Percentiles rank a stretch among this genome's conserved stretches.
These are phyloP conservation scores for Pristionchus pacificus DNA, from an alignment of 1,140 invertebrate genomes.

Conservation along the genomic window DNA sequence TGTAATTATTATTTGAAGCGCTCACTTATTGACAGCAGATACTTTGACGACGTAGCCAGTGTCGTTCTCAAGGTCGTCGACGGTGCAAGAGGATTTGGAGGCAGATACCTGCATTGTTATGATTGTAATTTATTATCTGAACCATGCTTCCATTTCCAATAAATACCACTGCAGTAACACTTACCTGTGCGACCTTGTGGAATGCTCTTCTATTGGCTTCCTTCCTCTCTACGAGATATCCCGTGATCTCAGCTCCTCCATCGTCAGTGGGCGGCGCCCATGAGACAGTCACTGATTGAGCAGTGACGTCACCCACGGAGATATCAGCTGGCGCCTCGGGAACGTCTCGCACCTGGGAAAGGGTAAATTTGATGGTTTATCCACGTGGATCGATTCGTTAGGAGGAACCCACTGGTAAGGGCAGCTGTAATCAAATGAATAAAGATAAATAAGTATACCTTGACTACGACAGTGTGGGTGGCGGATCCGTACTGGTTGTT, in stretches of 20 bases:
- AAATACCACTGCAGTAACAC: neutral
- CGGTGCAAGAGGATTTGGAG: slow-evolving; percentile 31
- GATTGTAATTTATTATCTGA: neutral
- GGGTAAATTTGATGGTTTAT: no score
- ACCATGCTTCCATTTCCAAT: neutral
- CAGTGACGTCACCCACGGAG: slow-evolving; percentile 85
- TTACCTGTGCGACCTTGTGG: slow-evolving; percentile 43
- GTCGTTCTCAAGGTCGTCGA: slow-evolving; percentile 52
- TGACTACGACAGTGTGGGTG: slow-evolving; percentile 65
- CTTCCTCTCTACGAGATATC: slow-evolving; percentile 85
- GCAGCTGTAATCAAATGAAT: neutral
- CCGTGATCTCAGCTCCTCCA: slow-evolving; percentile 86
- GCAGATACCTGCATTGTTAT: slow-evolving; percentile 31
- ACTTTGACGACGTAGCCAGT: slow-evolving; percentile 48
- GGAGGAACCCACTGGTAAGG: neutral
- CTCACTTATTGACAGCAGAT: slow-evolving; percentile 53
- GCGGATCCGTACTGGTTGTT: slow-evolving; percentile 90
- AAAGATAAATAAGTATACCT: slow-evolving; percentile 51
- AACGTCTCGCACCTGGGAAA: slow-evolving; percentile 68
- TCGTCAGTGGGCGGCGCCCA: slow-evolving; percentile 87
- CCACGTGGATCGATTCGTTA: no score
- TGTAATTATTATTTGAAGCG: neutral
- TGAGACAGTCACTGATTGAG: slow-evolving; percentile 91
- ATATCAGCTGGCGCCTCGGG: slow-evolving; percentile 81
- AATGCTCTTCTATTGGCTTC: slow-evolving; percentile 75